phyloP scores from a whole-genome alignment of 2,113 vertebrate species.

The Lutjanus erythropterus region DNA sequence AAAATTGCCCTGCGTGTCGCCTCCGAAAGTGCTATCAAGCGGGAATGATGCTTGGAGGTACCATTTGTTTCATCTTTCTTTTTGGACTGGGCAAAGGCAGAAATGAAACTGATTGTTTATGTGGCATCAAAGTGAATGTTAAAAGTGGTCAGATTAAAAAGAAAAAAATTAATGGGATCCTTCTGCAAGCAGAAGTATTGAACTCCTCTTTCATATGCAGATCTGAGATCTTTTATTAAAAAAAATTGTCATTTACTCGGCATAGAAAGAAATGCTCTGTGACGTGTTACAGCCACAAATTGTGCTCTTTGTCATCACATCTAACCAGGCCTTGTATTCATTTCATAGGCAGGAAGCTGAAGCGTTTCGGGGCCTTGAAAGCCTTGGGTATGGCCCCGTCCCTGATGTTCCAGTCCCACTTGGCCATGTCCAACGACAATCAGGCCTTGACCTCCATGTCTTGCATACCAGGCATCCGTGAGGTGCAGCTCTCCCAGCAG shows the following conservation, averaged over 20 bases:
- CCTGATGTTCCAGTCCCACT: slow-evolving; percentile 87
- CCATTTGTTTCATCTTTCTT: slow-evolving; percentile 23
- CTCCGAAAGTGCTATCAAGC: slow-evolving; percentile 98
- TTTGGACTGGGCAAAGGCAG: neutral
- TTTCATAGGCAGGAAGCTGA: slow-evolving; percentile 93
- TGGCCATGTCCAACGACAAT: slow-evolving; percentile 84
- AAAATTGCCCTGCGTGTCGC: slow-evolving; percentile 98
- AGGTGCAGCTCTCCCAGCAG: slow-evolving; percentile 90
- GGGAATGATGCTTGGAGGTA: slow-evolving; percentile 99
- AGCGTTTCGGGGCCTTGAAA: slow-evolving; percentile 93
- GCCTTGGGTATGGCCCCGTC: slow-evolving; percentile 87
- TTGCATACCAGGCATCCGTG: slow-evolving; percentile 87
- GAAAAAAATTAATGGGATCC: neutral
- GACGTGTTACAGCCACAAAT: neutral
- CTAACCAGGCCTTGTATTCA: slow-evolving; percentile 34
- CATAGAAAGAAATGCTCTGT: neutral
- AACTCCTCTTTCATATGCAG: neutral
- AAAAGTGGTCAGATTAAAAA: slow-evolving; percentile 7
- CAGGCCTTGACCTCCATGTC: slow-evolving; percentile 87
- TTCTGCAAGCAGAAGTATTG: neutral
- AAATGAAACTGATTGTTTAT: neutral
- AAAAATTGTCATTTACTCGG: neutral
- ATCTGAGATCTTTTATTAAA: neutral
- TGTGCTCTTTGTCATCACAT: neutral
- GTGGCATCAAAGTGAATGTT: slow-evolving; percentile 2